A percentile compares a stretch with the other conserved stretches of the same genome.
These are phyloP conservation scores for Cynocephalus volans DNA, from an alignment of 2,113 vertebrate genomes.

Conservation along the genomic window DNA sequence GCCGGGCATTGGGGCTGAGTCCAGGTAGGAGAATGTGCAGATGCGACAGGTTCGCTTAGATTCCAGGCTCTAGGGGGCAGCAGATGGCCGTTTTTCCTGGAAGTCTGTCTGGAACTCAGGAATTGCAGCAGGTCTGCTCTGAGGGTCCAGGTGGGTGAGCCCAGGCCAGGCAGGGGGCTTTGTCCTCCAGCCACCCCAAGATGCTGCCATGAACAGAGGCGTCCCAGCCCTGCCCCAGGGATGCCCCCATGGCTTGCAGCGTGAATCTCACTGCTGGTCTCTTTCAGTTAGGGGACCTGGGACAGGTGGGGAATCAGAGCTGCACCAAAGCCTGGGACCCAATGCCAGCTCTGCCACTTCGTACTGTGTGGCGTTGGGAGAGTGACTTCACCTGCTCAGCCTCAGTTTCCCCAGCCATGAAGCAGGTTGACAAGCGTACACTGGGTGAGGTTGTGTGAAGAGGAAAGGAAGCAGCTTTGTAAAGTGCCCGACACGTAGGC, in stretches of 20 bases:
- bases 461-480: background rate
- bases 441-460: accelerated
- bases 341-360: background rate
- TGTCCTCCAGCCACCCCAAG: background rate
- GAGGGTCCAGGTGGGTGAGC: background rate
- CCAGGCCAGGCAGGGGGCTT: background rate
- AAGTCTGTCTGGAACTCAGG: background rate
- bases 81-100: conserved; percentile 75
- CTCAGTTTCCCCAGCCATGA: background rate
- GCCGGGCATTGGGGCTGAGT: accelerated
- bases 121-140: accelerated
- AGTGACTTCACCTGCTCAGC: accelerated
- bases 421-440: accelerated
- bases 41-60: accelerated
- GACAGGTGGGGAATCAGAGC: accelerated
- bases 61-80: conserved; percentile 85
- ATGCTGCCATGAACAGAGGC: background rate
- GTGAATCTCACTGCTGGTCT: background rate
- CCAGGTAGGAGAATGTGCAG: accelerated
- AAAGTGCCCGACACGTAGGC: accelerated
- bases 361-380: accelerated
- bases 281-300: accelerated
- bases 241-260: accelerated
- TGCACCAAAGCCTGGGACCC: background rate
- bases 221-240: accelerated